Evolutionary conservation across 2,113 vertebrate species (phyloP).

Genomic region (Apistogramma diplotaenia): DNA sequence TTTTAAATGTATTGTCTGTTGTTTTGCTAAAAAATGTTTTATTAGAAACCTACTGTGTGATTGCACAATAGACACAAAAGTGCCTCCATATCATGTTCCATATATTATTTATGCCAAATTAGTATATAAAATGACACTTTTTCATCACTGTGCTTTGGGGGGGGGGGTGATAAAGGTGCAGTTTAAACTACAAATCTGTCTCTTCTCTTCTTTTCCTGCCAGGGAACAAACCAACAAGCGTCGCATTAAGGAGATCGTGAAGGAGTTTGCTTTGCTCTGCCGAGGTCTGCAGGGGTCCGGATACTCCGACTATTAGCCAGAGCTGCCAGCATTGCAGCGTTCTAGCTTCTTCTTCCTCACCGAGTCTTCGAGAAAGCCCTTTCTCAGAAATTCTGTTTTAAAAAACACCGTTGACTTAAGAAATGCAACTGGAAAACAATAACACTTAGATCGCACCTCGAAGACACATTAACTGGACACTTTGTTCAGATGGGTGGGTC

Average conservation of each 20-base stretch:
- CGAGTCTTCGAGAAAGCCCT: not conserved
- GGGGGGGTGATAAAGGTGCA: not conserved
- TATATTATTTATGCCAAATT: not conserved
- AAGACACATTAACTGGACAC: not conserved
- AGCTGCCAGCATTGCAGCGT: not conserved
- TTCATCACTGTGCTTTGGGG: not conserved
- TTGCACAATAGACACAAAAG: not conserved
- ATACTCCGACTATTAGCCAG: conserved; percentile 83
- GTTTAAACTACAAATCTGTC: not conserved
- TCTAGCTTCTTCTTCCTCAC: not conserved
- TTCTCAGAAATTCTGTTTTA: not conserved
- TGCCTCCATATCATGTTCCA: not conserved
- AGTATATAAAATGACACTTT: not conserved
- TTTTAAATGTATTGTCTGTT: not conserved
- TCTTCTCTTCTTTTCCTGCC: not conserved
- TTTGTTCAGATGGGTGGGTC: not conserved
- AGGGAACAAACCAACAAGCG: conserved; percentile 94
- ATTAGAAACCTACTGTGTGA: not conserved
- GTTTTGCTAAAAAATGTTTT: not conserved
- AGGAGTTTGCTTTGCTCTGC: conserved; percentile 92
- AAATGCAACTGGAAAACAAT: not conserved
- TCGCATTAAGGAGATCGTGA: conserved; percentile 90
- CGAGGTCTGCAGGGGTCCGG: conserved; percentile 90
- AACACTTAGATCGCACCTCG: not conserved
- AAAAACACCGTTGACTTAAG: not conserved